Conservation (phyloP, 2,888 invertebrate species). For the Phlogophora meticulosa region DNA sequence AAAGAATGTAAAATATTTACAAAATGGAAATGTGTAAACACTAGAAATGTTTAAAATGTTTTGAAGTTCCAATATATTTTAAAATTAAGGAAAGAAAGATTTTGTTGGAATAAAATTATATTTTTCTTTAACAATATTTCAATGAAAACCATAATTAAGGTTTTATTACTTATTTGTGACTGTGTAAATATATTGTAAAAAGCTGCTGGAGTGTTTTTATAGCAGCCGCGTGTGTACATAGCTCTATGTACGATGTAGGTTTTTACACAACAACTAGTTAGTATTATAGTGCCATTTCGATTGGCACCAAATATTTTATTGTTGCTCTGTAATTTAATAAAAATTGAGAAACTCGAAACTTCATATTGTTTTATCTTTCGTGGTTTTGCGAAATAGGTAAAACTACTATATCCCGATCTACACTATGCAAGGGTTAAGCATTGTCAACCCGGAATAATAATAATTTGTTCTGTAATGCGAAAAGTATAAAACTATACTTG, state of each 20-base stretch:
- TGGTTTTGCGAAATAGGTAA: background rate
- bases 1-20: conserved; percentile 41
- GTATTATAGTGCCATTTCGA: conserved; percentile 83
- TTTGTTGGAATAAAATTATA: conserved; percentile 35
- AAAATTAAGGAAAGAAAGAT: conserved; percentile 38
- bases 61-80: conserved; percentile 39
- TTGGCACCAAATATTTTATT: conserved; percentile 82
- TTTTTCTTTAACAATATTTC: conserved; percentile 33
- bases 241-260: conserved; percentile 76
- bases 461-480: too few species aligned
- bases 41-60: conserved; percentile 37
- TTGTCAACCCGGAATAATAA: too few species aligned
- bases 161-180: conserved; percentile 71
- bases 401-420: too few species aligned
- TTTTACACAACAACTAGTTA: conserved; percentile 82
- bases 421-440: too few species aligned
- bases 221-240: conserved; percentile 80
- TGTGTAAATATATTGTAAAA: conserved; percentile 68
- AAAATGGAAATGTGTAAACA: conserved; percentile 37
- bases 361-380: background rate
- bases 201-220: conserved; percentile 70
- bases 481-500: too few species aligned
- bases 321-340: conserved; percentile 85
- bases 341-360: conserved; percentile 65
- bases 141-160: conserved; percentile 43